Evolutionary conservation across 2,797 vertebrate genomes (phyloP), one percentile per base, ranked within the genome.

Genomic region (Sebastes oblongus): DNA sequence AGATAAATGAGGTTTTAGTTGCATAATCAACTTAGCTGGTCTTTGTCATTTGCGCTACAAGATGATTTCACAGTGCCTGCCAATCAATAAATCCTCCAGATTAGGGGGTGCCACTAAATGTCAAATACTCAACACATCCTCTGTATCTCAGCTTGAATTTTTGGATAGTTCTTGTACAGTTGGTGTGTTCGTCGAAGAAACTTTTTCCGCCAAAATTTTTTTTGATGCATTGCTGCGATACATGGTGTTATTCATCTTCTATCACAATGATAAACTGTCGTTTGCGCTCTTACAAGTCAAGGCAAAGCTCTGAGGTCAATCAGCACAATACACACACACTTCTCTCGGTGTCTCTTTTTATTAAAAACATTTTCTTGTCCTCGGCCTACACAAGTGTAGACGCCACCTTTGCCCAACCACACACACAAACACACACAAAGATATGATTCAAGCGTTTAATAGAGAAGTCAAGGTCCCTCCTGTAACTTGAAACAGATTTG

Each of bases 1-100:
- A 74, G 76, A 85, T 80, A 77, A 82, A 87, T 86, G 25, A 85
- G 82, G 58, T 77, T 90, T 76, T 59, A 75, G 73, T 39, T 76
- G 72, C 76, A 76, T 72, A 71, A 87, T 86, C 72, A 75, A 85
- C 83, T 71, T 71, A 46, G 24, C 58, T 66, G 29, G 6, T 75
- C 70, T 77, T 54, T 59, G 50, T 50, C 66, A 72, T 86, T 83
- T 82, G 55, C 7, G 5, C 76, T 30, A 70, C 72, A 72, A 42
- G 36, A 78, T 80, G 50, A 83, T 89, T 88, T 69, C 67, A 66
- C 52, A 69, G 66, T 12, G 18, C 9, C 20, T 46, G 59, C 34
- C 77, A 68, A 72, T 88, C 85, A 80, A 72, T 83, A 78, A 86
- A 81, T 85, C 55, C 54, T 69, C 27, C 50, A 4, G 34, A 72